Evolutionary conservation across 2,113 vertebrate species (phyloP), one percentile per base, ranked within the genome.

Genomic region (Colinus virginianus): DNA sequence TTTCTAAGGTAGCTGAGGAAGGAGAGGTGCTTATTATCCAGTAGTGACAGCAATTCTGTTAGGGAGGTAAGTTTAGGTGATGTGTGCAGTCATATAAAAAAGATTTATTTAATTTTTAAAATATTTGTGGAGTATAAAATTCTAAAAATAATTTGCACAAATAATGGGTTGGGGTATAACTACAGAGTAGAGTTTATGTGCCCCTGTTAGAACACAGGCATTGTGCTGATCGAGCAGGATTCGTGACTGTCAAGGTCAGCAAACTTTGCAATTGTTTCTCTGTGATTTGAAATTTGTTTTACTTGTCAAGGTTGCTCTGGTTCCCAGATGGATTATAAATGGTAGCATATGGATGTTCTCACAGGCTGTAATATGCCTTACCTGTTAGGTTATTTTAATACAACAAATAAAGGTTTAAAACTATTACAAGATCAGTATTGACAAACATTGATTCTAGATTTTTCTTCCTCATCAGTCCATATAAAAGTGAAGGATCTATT

Each of bases 161-260:
- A 10, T 68, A n/a, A 66, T 56, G 20, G 13, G 3, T 18, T 76
- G 34, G 15, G 26, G 25, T 55, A 45, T 58, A n/a, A 32, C 11
- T 42, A 17, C 48, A 19, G 11, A 21, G 11, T 2, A 10, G 51
- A 53, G 11, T 81, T 84, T 69, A 63, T 22, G 18, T 59, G 10
- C 78, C 30, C 53, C 64, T 76, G 48, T 56, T 81, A n/a, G 8
- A 38, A 51, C 87, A 78, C 3, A 64, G 43, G 20, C 48, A 78
- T 12, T 26, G 22, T 55, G 51, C 66, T 82, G 66, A 68, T 67
- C 74, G 32, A 87, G 51, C 22, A 64, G 58, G 40, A 72, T 84
- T 94, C 80, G 64, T 81, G 28, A 40, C 40, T 89, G n/a, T 78
- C 74, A 90, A 90, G 81, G 84, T 89, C 80, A 92, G 40, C 32